Evolutionary conservation across 2,113 vertebrate species (phyloP), one percentile per base, ranked within the genome.

Genomic region (Eurystomus gularis): DNA sequence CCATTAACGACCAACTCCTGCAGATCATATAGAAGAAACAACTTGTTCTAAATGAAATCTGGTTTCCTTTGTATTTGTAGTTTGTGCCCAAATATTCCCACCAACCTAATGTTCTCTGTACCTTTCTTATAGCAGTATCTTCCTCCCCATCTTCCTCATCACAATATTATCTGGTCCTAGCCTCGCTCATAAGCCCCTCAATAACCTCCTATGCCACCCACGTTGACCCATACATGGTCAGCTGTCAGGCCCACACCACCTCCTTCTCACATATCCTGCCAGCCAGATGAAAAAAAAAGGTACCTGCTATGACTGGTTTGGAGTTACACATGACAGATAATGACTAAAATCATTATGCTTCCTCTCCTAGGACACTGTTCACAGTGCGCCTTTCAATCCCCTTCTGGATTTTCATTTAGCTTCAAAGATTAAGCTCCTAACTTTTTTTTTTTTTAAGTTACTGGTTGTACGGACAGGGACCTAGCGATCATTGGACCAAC

Each of bases 211-310:
- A 18, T 3, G 16, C 21, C 64, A 40, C 13, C 29, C 64, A 81
- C 14, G 17, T 10, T 58, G 29, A 79, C 54, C 16, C 11, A 71
- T 24, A 51, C 3, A 4, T 5, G 10, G n/a, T 25, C 28, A 72
- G 29, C 10, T 61, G 18, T n/a, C 26, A 65, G 2, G 29, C 25
- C 23, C 25, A 73, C 13, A 25, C 35, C 68, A 37, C 10, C 12
- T n/a, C 6, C 48, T 85, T 14, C 42, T 82, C 42, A 19, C 0
- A 0, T 4, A 14, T 15, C 28, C 26, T n/a, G 18, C 24, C 10
- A 87, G 7, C 17, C 9, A 71, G 29, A 48, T 2, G 11, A 37
- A 17, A 26, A 29, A 26, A 42, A 25, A 20, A 31, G 8, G 1
- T 23, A 62, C 17, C 19, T 26, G 24, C n/a, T 48, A 25, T 6